Evolutionary conservation across 2,113 vertebrate species (phyloP).

Genomic region (Podarcis raffonei): DNA sequence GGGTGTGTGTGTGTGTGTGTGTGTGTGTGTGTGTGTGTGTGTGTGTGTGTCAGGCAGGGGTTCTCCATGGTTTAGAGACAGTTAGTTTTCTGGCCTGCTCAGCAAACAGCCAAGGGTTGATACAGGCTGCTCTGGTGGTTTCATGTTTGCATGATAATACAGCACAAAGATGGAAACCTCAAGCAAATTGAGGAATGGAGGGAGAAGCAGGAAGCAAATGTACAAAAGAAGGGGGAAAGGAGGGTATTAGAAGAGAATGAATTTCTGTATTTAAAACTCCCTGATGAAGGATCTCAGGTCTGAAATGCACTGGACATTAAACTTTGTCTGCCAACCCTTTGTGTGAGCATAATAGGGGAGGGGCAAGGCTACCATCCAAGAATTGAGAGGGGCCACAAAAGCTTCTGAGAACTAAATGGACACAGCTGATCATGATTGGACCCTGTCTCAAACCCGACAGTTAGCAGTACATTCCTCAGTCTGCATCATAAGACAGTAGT

Average conservation of each 20-base stretch:
- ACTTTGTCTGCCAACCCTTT: too few species aligned
- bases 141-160: neutral
- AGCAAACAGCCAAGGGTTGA: neutral
- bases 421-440: neutral
- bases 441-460: neutral
- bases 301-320: too few species aligned
- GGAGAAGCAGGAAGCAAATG: neutral
- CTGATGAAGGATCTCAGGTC: too few species aligned
- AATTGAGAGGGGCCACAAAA: neutral
- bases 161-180: neutral
- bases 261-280: too few species aligned
- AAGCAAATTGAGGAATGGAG: neutral
- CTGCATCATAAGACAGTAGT: neutral
- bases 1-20: too few species aligned
- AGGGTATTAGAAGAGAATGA: too few species aligned
- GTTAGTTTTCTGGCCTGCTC: neutral
- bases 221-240: neutral
- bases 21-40: too few species aligned
- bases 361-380: neutral
- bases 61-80: neutral
- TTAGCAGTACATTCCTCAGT: too few species aligned
- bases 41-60: neutral
- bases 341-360: too few species aligned
- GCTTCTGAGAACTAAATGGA: neutral
- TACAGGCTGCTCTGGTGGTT: neutral